Evolutionary conservation across 2,888 invertebrate species (phyloP).

Genomic region (Drepanosiphum platanoidis): DNA sequence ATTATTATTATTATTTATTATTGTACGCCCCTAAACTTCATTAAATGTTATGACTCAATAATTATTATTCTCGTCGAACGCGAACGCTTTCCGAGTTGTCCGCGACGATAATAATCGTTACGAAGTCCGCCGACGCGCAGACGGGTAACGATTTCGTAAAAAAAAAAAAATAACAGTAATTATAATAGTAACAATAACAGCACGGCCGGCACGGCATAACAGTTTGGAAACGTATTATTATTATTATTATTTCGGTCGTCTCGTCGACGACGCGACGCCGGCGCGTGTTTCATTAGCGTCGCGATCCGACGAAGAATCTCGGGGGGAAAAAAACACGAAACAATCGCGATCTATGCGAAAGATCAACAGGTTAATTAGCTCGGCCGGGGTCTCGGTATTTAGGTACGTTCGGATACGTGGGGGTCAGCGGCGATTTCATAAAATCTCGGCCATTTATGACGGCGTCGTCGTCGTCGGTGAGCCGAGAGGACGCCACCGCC

Average conservation of each 20-base stretch:
- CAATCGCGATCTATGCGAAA: not conserved
- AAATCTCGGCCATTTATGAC: not conserved
- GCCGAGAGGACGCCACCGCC: not conserved
- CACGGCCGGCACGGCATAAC: no score
- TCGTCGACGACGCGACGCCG: not conserved
- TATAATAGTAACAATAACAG: no score
- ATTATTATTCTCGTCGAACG: no score
- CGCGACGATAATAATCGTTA: no score
- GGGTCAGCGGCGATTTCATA: slow-evolving; percentile 3
- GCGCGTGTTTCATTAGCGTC: not conserved
- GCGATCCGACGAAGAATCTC: not conserved
- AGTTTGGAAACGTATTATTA: no score
- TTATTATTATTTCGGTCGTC: not conserved
- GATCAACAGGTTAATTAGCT: slow-evolving; percentile 27
- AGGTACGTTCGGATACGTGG: slow-evolving; percentile 3
- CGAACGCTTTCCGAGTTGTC: no score
- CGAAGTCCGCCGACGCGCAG: no score
- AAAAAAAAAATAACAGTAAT: no score
- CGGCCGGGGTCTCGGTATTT: not conserved
- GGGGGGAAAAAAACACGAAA: slow-evolving; percentile 22
- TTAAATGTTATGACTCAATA: no score
- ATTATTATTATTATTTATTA: no score
- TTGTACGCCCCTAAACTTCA: no score
- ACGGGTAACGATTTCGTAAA: not conserved
- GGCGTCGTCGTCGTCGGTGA: not conserved